Conservation (phyloP, 2,888 invertebrate species). For the Melolontha melolontha region DNA sequence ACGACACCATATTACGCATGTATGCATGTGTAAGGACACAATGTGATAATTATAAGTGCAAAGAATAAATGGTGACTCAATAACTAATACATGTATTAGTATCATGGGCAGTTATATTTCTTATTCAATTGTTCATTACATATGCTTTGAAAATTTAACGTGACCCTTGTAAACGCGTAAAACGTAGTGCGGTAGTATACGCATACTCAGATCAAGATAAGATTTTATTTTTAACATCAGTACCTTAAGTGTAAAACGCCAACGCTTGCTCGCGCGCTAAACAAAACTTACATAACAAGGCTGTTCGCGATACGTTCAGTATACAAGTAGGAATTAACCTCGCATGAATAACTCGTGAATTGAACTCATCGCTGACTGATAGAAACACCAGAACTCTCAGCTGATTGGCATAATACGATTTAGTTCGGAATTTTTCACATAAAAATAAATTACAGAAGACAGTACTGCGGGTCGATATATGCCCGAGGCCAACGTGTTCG, state of each 20-base stretch:
- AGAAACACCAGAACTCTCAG: slow-evolving; percentile 14
- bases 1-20: neutral
- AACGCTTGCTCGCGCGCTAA: slow-evolving; percentile 17
- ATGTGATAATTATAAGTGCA: neutral
- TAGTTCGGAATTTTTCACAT: slow-evolving; percentile 27
- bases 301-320: slow-evolving; percentile 29
- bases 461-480: slow-evolving; percentile 32
- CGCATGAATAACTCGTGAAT: slow-evolving; percentile 18
- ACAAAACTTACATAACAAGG: slow-evolving; percentile 34
- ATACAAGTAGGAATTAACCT: slow-evolving; percentile 7
- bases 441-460: slow-evolving; percentile 32
- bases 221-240: slow-evolving; percentile 29
- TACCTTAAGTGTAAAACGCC: slow-evolving; percentile 33
- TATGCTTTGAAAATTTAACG: slow-evolving; percentile 11
- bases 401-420: slow-evolving; percentile 28
- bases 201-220: slow-evolving; percentile 34
- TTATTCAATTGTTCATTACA: neutral
- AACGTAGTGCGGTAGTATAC: slow-evolving; percentile 2
- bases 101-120: too few species aligned
- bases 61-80: slow-evolving; percentile 1
- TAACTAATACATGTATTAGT: neutral
- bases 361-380: slow-evolving; percentile 9
- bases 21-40: neutral
- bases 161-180: slow-evolving; percentile 8
- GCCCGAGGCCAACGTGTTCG: slow-evolving; percentile 23